Evolutionary conservation across 2,888 invertebrate species (phyloP).

Genomic region (Caradrina clavipalpis): DNA sequence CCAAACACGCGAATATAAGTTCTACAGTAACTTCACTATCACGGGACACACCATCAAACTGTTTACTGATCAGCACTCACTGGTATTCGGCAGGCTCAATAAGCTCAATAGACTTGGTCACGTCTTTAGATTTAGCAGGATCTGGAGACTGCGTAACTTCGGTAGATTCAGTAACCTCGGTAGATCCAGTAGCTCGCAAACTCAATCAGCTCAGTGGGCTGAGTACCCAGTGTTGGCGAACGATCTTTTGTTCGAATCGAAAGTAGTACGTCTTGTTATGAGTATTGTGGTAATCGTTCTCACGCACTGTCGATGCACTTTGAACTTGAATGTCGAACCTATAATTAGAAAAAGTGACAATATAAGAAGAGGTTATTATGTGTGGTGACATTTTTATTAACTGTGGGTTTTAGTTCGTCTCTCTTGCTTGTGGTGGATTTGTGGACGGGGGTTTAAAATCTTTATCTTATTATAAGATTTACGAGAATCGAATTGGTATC

Average conservation of each 20-base stretch:
- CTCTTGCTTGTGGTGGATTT: neutral
- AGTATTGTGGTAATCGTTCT: constrained; percentile 66
- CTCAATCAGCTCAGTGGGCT: constrained; percentile 13
- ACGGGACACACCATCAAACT: constrained; percentile 47
- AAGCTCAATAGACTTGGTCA: neutral
- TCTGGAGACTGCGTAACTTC: constrained; percentile 1
- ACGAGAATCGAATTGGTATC: neutral
- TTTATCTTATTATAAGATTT: neutral
- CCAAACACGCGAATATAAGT: constrained; percentile 58
- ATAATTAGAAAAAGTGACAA: constrained; percentile 61
- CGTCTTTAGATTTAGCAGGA: neutral
- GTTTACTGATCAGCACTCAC: constrained; percentile 57
- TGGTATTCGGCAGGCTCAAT: constrained; percentile 4
- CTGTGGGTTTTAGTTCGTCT: constrained; percentile 3
- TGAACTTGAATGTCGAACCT: constrained; percentile 69
- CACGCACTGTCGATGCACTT: constrained; percentile 74
- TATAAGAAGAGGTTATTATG: constrained; percentile 18
- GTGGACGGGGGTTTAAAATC: neutral
- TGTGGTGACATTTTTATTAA: constrained; percentile 5
- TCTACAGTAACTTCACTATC: constrained; percentile 51
- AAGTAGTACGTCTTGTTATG: constrained; percentile 64
- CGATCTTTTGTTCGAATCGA: constrained; percentile 56
- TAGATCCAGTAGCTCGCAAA: constrained; percentile 1
- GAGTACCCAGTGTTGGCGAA: constrained; percentile 21
- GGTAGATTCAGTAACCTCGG: constrained; percentile 2